Evolutionary conservation across 2,113 vertebrate genomes (phyloP).

Genomic region (Amia ocellicauda): DNA sequence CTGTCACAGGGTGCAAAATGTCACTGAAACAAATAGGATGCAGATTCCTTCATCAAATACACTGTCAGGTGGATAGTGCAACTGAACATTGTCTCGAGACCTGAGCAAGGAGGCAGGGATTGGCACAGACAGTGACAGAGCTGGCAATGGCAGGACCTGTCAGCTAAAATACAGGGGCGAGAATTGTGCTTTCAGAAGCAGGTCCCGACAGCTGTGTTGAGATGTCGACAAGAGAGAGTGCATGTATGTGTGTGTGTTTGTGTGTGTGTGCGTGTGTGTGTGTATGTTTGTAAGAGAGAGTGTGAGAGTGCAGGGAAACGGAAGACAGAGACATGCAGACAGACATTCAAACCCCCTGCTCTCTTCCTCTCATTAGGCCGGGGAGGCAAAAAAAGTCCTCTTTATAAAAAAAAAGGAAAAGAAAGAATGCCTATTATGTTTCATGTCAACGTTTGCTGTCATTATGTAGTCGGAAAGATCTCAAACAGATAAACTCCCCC

Average conservation of each 20-base stretch:
- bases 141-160: slow-evolving; percentile 51
- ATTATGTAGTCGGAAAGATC: slow-evolving; percentile 65
- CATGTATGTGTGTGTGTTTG: slow-evolving; percentile 31
- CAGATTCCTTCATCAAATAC: slow-evolving; percentile 35
- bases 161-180: slow-evolving; percentile 54
- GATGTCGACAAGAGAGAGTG: slow-evolving; percentile 31
- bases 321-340: slow-evolving; percentile 16
- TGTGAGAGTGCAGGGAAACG: slow-evolving; percentile 18
- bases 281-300: slow-evolving; percentile 31
- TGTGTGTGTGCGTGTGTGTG: slow-evolving; percentile 22
- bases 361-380: slow-evolving; percentile 20
- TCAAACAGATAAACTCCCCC: slow-evolving; percentile 73
- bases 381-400: slow-evolving; percentile 20
- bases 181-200: slow-evolving; percentile 24
- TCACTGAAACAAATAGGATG: slow-evolving; percentile 39
- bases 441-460: slow-evolving; percentile 65
- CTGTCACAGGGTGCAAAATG: slow-evolving; percentile 48
- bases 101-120: slow-evolving; percentile 41
- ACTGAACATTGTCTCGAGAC: slow-evolving; percentile 35
- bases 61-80: slow-evolving; percentile 46
- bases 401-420: slow-evolving; percentile 37
- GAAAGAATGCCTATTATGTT: slow-evolving; percentile 59
- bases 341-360: slow-evolving; percentile 9
- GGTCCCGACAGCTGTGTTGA: slow-evolving; percentile 51
- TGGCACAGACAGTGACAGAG: slow-evolving; percentile 53